Base-by-base conservation (phyloP, 2,113 vertebrate genomes). In the Pelmatolapia mariae region DNA sequence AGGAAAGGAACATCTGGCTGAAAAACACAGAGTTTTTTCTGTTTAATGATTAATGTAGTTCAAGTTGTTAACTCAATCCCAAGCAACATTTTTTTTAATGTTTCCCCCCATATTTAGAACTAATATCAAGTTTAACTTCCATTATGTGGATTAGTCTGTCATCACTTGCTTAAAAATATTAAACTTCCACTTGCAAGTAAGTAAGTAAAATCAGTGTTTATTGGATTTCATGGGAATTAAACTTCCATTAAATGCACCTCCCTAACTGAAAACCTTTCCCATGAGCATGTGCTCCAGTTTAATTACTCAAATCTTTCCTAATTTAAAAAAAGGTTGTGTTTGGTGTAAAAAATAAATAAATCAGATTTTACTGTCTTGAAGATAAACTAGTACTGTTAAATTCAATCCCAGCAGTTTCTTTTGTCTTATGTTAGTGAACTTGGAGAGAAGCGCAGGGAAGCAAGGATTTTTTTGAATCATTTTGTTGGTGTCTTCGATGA, bases 401-500 rank as follows among this genome's bases (percentile, higher is more conserved):
- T 31, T 50, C 71, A 78, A 8, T 31, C 43, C 10, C 29, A 38
- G 50, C n/a, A 15, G 3, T 38, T 56, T 80, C 4, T 56, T 38
- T 56, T 18, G 79, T 54, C 9, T 56, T 57, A 10, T 3, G 33
- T 80, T 40, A 26, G 6, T 40, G 52, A 80, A 56, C 12, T 80
- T 80, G 78, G 0, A 54, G 29, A 40, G 8, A 22, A 36, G 8
- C 31, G 1, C n/a, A 36, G 0, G 19, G 11, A 50, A 29, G 0
- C 68, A 7, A 26, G n/a, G 10, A 18, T 76, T 0, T 53, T 52
- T 78, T 50, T 45, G 9, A 82, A 76, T 50, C 2, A 3, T 63
- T 45, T 81, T 45, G 6, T 78, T 45, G 81, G 18, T 56, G 33
- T 54, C 19, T 16, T 80, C 56, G 12, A 59, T 68, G 38, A 24